Evolutionary conservation across 2,113 vertebrate genomes (phyloP).

Genomic region (Pao palembangensis): DNA sequence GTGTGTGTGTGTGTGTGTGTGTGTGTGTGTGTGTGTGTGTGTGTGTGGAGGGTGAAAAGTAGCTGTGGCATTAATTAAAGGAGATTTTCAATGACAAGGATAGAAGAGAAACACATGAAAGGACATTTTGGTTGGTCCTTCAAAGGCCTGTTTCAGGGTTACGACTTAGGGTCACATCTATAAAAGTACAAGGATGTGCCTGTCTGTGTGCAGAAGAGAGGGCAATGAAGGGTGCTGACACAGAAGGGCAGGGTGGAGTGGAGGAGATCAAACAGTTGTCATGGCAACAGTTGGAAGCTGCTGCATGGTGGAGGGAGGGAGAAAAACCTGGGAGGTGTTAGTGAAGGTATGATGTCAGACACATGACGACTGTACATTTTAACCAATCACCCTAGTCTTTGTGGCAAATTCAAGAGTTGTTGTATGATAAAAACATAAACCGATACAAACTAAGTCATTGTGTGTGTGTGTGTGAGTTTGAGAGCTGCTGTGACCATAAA

Average conservation of each 20-base stretch:
- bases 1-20: too few relatives aligned
- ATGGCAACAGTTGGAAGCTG: constrained; percentile 75
- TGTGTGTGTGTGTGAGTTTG: too few relatives aligned
- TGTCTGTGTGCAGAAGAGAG: constrained; percentile 6
- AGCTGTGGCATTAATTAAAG: too few relatives aligned
- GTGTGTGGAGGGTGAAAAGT: not conserved
- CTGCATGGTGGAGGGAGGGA: constrained; percentile 23
- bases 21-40: not conserved
- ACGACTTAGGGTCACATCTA: too few relatives aligned
- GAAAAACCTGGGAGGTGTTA: constrained; percentile 20
- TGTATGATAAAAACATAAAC: too few relatives aligned
- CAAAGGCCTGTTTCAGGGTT: not conserved
- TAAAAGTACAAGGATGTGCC: not conserved
- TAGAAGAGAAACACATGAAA: not conserved
- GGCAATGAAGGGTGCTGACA: constrained; percentile 36
- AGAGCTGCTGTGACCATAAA: too few relatives aligned
- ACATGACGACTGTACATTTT: not conserved
- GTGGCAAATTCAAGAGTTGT: too few relatives aligned
- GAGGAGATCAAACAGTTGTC: constrained; percentile 71
- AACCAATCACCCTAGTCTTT: too few relatives aligned
- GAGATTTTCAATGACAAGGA: too few relatives aligned
- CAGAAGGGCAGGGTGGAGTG: constrained; percentile 35
- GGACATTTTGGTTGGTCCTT: not conserved
- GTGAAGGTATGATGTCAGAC: constrained; percentile 37
- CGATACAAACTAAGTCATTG: too few relatives aligned